Evolutionary conservation across 2,888 invertebrate species (phyloP), one percentile per base, ranked within the genome.

Genomic region (Steinernema carpocapsae): DNA sequence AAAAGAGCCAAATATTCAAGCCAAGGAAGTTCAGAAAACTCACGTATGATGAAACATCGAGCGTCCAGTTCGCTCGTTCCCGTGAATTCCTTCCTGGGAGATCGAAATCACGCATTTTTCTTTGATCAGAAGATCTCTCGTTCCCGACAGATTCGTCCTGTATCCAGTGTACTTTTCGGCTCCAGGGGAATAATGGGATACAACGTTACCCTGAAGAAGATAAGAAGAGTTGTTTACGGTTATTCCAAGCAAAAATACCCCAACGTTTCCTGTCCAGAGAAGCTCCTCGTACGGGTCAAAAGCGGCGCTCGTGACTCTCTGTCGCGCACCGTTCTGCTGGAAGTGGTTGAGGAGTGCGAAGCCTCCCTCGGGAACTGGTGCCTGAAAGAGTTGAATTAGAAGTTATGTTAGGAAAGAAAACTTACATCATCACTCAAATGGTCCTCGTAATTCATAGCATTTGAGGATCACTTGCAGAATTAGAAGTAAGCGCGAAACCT

Each of bases 251-350:
- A 6, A 10, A 37, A 37, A 14, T 51, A 59, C 74, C 32, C 42
- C 48, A 17, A 29, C n/a, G 24, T 74, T 72, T 19, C 52, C 72
- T 26, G 43, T 51, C 76, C 76, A 76, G 26, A 76, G 29, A 19
- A 76, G 70, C 19, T 76, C 71, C 29, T 76, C 75, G 26, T 72
- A 70, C 4, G 45, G 19, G 32, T 76, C 76, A 37, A 76, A 76
- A 24, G 43, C 64, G 22, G 77, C 24, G 26, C 71, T 72, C 29
- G 72, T 70, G n/a, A 76, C 48, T 10, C 22, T 32, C 12, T 37
- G 32, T 2, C n/a, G 32, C 64, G 32, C 4, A 10, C 32, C 64
- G 26, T 22, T 64, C 12, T 64, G 32, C 56, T 6, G 22, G 37
- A 64, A 64, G n/a, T 10, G 14, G 64, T 32, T 32, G 32, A 64